Conservation (phyloP, 2,113 vertebrate species). For the Smithornis capensis region DNA sequence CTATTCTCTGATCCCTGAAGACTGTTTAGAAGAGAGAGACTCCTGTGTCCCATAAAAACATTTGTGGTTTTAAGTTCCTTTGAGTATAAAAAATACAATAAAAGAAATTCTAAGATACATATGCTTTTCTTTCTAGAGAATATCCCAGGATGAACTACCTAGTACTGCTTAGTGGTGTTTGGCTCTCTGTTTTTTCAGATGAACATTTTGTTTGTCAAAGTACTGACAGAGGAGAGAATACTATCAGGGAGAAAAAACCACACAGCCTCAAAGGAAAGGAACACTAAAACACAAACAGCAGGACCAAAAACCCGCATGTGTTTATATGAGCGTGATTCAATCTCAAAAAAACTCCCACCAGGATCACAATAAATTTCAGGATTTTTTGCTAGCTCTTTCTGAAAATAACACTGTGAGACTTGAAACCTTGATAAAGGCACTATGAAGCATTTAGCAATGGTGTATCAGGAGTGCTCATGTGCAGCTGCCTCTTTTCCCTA, state of each 20-base stretch:
- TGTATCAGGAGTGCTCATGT: neutral
- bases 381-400: neutral
- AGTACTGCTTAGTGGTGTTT: neutral
- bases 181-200: neutral
- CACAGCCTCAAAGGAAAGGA: neutral
- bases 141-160: neutral
- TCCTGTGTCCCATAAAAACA: neutral
- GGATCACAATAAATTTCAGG: neutral
- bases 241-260: neutral
- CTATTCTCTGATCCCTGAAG: neutral
- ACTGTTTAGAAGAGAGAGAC: neutral
- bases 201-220: neutral
- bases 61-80: neutral
- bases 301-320: neutral
- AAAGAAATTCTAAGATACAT: neutral
- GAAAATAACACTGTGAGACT: neutral
- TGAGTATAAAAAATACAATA: neutral
- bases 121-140: neutral
- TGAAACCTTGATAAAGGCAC: neutral
- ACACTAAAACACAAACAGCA: neutral
- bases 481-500: neutral
- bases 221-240: neutral
- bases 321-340: neutral
- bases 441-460: neutral
- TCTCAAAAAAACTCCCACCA: fast-evolving